Conservation (phyloP, 2,888 invertebrate genomes). For the Lysandra coridon region DNA sequence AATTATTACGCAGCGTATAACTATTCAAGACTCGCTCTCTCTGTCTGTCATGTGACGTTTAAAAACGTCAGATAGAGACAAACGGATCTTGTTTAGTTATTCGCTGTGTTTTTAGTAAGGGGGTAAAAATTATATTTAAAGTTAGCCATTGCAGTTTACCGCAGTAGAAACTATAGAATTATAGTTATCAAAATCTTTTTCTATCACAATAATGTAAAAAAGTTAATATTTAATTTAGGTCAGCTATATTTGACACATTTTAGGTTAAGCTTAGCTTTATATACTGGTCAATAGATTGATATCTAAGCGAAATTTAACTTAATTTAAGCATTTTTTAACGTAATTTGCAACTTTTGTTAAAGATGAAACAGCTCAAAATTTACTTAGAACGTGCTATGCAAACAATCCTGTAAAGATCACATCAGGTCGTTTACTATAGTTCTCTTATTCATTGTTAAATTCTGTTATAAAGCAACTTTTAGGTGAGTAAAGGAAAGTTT, state of each 20-base stretch:
- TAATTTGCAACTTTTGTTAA: not conserved
- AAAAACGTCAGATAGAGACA: too few relatives aligned
- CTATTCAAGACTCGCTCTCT: too few relatives aligned
- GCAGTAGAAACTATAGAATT: not conserved
- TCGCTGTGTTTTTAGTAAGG: too few relatives aligned
- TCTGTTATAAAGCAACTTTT: not conserved
- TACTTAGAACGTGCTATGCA: not conserved
- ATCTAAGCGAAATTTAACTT: not conserved
- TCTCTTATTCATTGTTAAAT: not conserved
- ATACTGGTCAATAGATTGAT: conserved; percentile 16
- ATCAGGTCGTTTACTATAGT: not conserved
- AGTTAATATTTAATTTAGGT: not conserved
- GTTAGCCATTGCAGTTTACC: not conserved
- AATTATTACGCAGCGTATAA: too few relatives aligned
- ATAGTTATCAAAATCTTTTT: not conserved
- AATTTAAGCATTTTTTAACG: not conserved
- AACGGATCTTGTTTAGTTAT: too few relatives aligned
- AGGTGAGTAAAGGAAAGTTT: not conserved
- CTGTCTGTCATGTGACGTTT: too few relatives aligned
- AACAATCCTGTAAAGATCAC: not conserved
- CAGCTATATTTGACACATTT: not conserved
- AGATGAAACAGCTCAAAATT: not conserved
- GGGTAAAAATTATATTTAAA: not conserved
- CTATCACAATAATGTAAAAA: conserved; percentile 5
- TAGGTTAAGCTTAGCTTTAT: conserved; percentile 13